phyloP scores from a whole-genome alignment of 1,140 invertebrate genomes.

The Neodiprion fabricii region DNA sequence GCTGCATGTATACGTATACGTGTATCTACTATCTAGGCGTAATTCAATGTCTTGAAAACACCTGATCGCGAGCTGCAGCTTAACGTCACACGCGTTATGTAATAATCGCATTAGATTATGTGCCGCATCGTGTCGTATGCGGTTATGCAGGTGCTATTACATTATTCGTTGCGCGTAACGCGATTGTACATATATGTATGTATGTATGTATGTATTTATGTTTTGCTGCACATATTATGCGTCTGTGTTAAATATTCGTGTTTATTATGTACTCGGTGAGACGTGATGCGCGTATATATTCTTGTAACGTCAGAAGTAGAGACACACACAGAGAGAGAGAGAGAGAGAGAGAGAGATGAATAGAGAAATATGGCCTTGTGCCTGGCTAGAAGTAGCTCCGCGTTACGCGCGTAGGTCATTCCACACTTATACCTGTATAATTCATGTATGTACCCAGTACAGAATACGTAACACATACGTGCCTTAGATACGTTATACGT shows the following conservation, averaged over 20 bases:
- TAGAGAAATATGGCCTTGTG: neutral
- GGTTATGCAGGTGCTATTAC: neutral
- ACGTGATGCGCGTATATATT: neutral
- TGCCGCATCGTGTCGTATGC: no score
- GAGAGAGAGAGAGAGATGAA: constrained; percentile 16
- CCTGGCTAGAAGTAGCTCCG: neutral
- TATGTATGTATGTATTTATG: neutral
- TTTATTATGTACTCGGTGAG: neutral
- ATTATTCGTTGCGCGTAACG: neutral
- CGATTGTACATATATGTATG: neutral
- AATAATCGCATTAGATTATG: no score
- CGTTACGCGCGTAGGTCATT: neutral
- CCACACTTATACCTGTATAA: neutral
- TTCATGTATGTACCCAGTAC: neutral
- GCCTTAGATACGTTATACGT: no score
- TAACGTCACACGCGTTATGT: no score
- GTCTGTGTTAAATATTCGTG: neutral
- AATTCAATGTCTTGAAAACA: no score
- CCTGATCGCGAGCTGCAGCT: no score
- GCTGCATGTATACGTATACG: no score
- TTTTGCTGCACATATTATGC: neutral
- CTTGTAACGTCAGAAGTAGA: neutral
- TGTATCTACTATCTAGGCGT: no score
- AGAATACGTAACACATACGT: no score
- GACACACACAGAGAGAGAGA: neutral